Base-by-base conservation (phyloP, 2,888 invertebrate genomes). In the Stratiomys singularior region DNA sequence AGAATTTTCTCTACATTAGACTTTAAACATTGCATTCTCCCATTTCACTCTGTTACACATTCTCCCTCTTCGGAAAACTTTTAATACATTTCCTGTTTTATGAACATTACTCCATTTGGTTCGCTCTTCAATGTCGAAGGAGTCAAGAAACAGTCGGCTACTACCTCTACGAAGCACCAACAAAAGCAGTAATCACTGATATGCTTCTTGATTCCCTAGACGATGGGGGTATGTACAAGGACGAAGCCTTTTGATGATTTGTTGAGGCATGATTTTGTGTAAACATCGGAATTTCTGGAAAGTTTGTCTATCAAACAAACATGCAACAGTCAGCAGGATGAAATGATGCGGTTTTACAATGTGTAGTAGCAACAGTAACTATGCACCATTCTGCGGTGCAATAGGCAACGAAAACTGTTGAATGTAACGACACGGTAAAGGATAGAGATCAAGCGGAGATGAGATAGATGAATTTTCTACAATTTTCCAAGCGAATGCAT, bases 51-150 rank as follows among this genome's bases (percentile, higher is more conserved):
- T 44, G 18, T 44, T 67, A 67, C n/a, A 67, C 37, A 3, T 9
- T 37, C 37, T 37, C 37, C 3, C 37, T 44, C 23, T n/a, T 64
- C 13, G 21, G 2, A 67, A 67, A 67, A 67, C 44, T 67, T 44
- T 66, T 66, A 66, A 66, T 66, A 66, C 66, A 66, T 66, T 30
- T 66, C 66, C 66, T 66, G 66, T 66, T 66, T 66, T 66, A 66
- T 66, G 37, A 23, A 28, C 66, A 21, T 66, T 60, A 21, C 23
- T 21, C 60, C 23, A 60, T 60, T 60, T 23, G 25, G 21, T 23
- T 11, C 1, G 56, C 11, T 25, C 23, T 25, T 25, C 2, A 60
- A 60, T 18, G 52, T 52, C 15, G 18, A n/a, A 52, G 52, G 52
- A 52, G 3, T 13, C 52, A 52, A 13, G 52, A 52, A n/a, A n/a